Percentiles rank a stretch among this genome's conserved stretches.
These are phyloP conservation scores for Pachypsylla venusta DNA, from an alignment of 1,140 invertebrate species.

Conservation along the genomic window DNA sequence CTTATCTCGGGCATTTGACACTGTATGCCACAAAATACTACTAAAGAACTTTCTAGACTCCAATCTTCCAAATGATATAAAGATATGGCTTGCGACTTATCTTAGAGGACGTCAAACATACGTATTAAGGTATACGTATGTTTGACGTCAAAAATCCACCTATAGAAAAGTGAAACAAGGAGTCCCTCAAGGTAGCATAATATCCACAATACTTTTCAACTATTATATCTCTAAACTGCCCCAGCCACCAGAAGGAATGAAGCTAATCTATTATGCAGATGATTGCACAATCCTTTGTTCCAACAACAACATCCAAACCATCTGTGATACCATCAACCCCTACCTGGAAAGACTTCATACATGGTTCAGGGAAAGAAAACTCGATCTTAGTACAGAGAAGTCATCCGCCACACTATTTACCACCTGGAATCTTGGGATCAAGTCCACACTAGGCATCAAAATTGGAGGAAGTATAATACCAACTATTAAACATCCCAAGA, in stretches of 20 bases:
- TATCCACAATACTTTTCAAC: neutral
- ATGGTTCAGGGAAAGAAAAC: conserved; percentile 1
- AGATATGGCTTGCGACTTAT: neutral
- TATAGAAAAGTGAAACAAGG: conserved; percentile 5
- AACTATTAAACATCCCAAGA: no score
- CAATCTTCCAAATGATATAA: neutral
- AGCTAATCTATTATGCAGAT: neutral
- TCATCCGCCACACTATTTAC: neutral
- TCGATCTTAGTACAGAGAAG: neutral
- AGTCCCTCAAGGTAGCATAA: neutral
- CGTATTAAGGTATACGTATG: no score
- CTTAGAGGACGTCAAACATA: neutral
- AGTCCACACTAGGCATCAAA: neutral
- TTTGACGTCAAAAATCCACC: neutral
- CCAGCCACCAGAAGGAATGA: neutral
- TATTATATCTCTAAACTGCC: neutral
- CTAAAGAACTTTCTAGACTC: neutral
- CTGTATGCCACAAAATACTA: neutral
- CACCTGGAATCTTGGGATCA: neutral
- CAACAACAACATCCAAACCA: neutral
- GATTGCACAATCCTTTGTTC: neutral
- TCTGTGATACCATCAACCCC: neutral
- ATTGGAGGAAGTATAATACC: no score
- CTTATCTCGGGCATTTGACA: neutral
- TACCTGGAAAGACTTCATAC: neutral